Evolutionary conservation across 1,140 invertebrate genomes (phyloP).

Genomic region (Steinernema khuongi): DNA sequence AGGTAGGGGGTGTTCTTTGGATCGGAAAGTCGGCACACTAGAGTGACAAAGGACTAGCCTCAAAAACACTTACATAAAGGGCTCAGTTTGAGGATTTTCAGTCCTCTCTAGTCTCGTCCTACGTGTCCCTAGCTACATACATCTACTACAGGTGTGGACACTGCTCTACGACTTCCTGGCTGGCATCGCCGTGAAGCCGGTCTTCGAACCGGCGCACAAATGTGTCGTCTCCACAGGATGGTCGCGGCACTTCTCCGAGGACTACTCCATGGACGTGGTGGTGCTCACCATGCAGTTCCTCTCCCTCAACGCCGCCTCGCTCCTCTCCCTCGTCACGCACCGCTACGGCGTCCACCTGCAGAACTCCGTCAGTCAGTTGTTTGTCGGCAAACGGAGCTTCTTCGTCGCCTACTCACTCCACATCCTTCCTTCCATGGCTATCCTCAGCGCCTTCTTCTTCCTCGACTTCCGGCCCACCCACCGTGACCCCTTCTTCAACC

Average conservation of each 20-base stretch:
- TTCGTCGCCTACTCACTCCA: not conserved
- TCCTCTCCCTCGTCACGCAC: not conserved
- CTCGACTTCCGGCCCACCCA: not conserved
- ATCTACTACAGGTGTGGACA: not conserved
- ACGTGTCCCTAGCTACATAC: no score
- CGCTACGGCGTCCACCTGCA: not conserved
- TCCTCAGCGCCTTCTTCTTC: not conserved
- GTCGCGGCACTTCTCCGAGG: not conserved
- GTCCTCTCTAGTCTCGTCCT: no score
- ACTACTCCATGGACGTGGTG: not conserved
- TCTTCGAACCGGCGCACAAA: not conserved
- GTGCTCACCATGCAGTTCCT: not conserved
- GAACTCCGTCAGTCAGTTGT: not conserved
- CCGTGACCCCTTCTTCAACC: not conserved
- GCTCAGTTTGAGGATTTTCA: no score
- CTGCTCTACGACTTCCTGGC: not conserved
- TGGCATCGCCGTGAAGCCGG: not conserved
- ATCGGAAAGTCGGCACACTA: no score
- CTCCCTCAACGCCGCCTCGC: not conserved
- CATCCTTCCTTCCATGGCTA: not conserved
- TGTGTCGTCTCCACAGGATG: not conserved
- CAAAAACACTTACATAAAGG: no score
- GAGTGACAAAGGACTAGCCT: no score
- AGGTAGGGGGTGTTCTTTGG: no score
- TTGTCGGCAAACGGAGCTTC: not conserved